A percentile compares a stretch with the other conserved stretches of the same genome.
phyloP scores from a whole-genome alignment of 2,113 vertebrate species.

The Opisthocomus hoazin region DNA sequence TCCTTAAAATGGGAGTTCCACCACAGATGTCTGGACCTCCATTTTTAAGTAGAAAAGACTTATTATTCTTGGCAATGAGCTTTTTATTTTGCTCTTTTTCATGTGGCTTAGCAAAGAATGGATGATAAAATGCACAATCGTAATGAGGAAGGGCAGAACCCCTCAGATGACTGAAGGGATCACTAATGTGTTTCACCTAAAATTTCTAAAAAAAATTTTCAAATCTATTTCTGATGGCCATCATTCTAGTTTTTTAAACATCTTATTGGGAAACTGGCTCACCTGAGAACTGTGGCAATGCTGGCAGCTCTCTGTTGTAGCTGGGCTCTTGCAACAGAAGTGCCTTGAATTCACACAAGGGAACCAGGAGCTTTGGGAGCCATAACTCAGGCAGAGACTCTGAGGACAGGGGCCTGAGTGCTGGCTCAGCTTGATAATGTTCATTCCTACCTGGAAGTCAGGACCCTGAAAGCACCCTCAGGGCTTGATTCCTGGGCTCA shows the following conservation, averaged over 20 bases:
- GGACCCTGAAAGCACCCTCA: not conserved
- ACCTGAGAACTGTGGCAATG: not conserved
- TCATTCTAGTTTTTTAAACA: not conserved
- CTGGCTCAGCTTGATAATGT: not conserved
- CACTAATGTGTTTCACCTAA: not conserved
- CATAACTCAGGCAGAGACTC: not conserved
- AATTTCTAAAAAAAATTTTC: not conserved
- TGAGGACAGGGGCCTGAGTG: not conserved
- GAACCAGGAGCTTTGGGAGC: not conserved
- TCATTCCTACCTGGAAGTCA: not conserved
- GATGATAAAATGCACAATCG: not conserved
- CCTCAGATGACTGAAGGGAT: not conserved
- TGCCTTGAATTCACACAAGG: not conserved
- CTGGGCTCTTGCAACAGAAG: not conserved
- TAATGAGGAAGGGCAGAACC: not conserved
- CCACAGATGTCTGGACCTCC: not conserved
- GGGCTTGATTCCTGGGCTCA: not conserved
- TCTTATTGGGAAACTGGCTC: not conserved
- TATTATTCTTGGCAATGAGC: not conserved
- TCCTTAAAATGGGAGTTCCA: not conserved
- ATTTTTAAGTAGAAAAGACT: not conserved
- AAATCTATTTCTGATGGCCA: not conserved
- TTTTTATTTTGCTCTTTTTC: not conserved
- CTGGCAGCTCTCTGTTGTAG: not conserved
- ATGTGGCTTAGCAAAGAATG: not conserved